Percentiles rank a stretch among this genome's conserved stretches.
Conservation (phyloP, 2,888 invertebrate genomes). For the Heliconius cydno region DNA sequence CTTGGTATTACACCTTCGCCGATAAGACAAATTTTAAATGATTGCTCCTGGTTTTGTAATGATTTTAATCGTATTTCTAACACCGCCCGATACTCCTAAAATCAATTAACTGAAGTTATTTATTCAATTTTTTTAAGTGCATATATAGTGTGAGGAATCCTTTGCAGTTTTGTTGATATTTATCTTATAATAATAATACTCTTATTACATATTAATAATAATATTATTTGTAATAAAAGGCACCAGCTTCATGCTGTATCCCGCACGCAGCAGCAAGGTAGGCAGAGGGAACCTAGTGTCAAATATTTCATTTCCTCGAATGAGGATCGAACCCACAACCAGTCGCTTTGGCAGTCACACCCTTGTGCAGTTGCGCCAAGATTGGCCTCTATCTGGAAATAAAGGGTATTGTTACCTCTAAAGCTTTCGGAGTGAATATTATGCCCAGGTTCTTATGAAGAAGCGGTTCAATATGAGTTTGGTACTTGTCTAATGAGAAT, state of each 20-base stretch:
- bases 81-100: conserved; percentile 75
- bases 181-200: neutral
- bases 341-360: too few species aligned
- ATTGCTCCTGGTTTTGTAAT: conserved; percentile 68
- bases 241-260: too few species aligned
- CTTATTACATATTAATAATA: too few species aligned
- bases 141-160: too few species aligned
- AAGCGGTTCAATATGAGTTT: conserved; percentile 74
- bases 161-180: too few species aligned
- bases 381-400: too few species aligned
- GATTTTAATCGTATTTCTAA: conserved; percentile 73
- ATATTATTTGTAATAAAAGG: too few species aligned
- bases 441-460: conserved; percentile 71
- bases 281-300: too few species aligned
- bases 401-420: conserved; percentile 58
- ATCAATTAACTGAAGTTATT: conserved; percentile 36
- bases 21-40: conserved; percentile 73
- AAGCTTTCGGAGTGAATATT: conserved; percentile 70
- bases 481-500: conserved; percentile 73
- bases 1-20: conserved; percentile 78
- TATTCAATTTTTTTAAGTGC: neutral
- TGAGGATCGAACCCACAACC: too few species aligned
- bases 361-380: too few species aligned
- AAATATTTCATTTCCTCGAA: too few species aligned
- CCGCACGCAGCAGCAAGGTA: too few species aligned